A percentile compares a stretch with the other conserved stretches of the same genome.
phyloP scores from a whole-genome alignment of 2,797 vertebrate species.

The Apodemus agrarius region DNA sequence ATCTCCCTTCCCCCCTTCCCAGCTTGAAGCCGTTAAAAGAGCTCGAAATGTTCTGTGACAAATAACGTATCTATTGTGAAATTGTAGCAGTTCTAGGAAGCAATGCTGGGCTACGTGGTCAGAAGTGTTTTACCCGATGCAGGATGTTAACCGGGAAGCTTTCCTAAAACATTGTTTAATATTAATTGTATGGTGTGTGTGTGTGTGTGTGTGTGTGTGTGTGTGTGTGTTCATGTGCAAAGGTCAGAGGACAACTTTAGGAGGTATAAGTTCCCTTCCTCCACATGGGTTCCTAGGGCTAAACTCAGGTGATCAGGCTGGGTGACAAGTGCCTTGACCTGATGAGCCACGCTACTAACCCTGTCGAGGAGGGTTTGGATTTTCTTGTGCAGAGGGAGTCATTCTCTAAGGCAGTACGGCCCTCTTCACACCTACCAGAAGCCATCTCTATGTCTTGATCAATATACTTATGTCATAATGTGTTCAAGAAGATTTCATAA shows the following conservation, averaged over 20 bases:
- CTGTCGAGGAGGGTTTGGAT: background rate
- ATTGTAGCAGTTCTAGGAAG: constrained; percentile 19
- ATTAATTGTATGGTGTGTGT: background rate
- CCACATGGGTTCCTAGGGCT: background rate
- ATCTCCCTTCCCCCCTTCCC: background rate
- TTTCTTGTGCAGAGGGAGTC: constrained; percentile 1
- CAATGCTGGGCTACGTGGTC: background rate
- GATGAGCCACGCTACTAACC: background rate
- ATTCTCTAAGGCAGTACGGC: background rate
- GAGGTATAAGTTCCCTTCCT: background rate
- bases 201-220: background rate
- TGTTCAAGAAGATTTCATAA: background rate
- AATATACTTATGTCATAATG: background rate
- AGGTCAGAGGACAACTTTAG: background rate
- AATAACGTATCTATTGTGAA: constrained; percentile 49
- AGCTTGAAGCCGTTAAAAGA: constrained; percentile 12
- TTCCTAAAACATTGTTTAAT: background rate
- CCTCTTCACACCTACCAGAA: background rate
- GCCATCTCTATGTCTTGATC: background rate
- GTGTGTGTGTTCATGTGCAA: too few species aligned
- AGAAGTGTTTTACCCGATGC: constrained; percentile 17
- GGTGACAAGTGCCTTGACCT: background rate
- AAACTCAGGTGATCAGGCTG: background rate
- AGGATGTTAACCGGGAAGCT: background rate
- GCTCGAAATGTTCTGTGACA: constrained; percentile 24